A percentile compares a stretch with the other conserved stretches of the same genome.
phyloP scores from a whole-genome alignment of 2,113 vertebrate genomes.

The Hystrix cristata region DNA sequence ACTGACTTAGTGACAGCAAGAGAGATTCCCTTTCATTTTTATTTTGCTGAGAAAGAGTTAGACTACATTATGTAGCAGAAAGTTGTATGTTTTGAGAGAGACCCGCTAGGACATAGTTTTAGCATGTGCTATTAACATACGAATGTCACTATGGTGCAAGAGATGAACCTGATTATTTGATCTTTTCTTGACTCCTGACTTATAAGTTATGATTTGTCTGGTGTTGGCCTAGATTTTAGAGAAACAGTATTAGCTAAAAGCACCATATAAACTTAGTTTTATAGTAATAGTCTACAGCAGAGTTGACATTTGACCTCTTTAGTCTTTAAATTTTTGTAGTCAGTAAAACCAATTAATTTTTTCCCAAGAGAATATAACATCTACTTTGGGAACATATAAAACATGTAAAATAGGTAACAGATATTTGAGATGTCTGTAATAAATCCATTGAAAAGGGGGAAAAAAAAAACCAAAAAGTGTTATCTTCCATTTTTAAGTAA shows the following conservation, averaged over 20 bases:
- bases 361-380: conserved; percentile 12
- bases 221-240: not conserved
- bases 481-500: not conserved
- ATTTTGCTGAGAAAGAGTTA: conserved; percentile 12
- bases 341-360: conserved; percentile 31
- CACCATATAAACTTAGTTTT: not conserved
- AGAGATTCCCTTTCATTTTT: not conserved
- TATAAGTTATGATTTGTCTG: conserved; percentile 41
- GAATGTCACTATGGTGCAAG: not conserved
- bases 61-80: not conserved
- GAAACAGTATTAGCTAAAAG: not conserved
- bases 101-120: not conserved
- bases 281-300: not conserved
- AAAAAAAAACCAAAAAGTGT: not conserved
- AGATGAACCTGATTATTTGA: conserved; percentile 9
- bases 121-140: not conserved
- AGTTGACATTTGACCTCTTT: conserved; percentile 57
- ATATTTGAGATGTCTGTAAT: not conserved
- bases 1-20: conserved; percentile 53
- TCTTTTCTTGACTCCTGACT: not conserved
- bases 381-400: conserved; percentile 6
- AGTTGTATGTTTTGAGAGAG: not conserved
- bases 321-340: conserved; percentile 56
- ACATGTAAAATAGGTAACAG: not conserved
- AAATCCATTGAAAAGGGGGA: not conserved